Percentiles rank a stretch among this genome's conserved stretches.
Evolutionary conservation across 2,888 invertebrate species (phyloP).

Genomic region (Phanerotoma sp.): DNA sequence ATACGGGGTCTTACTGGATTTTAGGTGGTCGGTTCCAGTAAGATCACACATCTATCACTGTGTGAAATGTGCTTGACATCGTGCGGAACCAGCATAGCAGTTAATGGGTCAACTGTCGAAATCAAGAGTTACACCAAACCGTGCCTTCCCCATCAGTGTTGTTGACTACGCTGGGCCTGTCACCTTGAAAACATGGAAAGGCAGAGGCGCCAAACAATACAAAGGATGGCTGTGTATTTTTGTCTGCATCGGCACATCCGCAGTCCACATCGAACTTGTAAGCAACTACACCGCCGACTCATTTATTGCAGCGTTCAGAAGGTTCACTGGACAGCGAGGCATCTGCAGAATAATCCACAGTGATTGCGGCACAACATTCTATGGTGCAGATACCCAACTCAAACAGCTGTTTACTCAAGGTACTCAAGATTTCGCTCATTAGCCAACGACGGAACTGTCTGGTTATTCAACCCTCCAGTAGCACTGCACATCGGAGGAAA

Average conservation of each 20-base stretch:
- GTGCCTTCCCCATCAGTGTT: no score
- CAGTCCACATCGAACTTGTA: no score
- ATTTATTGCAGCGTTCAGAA: background rate
- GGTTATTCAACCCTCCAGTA: slow-evolving; percentile 40
- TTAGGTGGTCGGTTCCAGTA: slow-evolving; percentile 24
- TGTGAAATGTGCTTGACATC: slow-evolving; percentile 28
- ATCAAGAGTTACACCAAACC: slow-evolving; percentile 26
- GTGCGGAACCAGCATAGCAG: slow-evolving; percentile 24
- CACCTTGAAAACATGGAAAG: no score
- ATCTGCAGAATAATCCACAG: background rate
- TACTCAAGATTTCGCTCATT: slow-evolving; percentile 6
- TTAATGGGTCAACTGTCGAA: slow-evolving; percentile 35
- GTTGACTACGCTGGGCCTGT: no score
- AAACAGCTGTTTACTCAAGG: background rate
- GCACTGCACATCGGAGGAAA: slow-evolving; percentile 41
- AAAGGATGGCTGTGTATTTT: no score
- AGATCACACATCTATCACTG: no score
- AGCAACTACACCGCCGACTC: no score
- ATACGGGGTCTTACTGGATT: slow-evolving; percentile 30
- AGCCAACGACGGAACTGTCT: slow-evolving; percentile 29
- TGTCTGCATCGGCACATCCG: no score
- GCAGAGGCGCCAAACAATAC: no score
- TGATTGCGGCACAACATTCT: background rate
- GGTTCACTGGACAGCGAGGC: background rate
- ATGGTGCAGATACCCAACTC: background rate